Base-by-base conservation (phyloP, 2,797 vertebrate genomes). In the Microcaecilia unicolor region DNA sequence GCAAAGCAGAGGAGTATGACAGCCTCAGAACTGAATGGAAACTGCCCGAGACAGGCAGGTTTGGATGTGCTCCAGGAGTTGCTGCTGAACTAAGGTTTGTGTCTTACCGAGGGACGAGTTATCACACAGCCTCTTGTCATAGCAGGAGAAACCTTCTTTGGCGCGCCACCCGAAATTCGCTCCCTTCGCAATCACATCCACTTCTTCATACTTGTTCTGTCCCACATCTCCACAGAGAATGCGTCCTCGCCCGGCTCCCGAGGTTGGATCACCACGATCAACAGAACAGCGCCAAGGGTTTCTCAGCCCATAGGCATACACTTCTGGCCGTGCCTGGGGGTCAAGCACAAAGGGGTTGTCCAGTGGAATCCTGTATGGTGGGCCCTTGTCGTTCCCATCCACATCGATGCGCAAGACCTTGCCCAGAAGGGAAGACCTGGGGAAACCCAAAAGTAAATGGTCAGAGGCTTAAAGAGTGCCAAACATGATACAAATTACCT, bases 211-310 rank as follows among this genome's bases (percentile, higher is more conserved):
- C 57, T 86, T 86, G 56, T 88, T 90, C 67, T 90, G 87, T 10
- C 87, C 85, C 8, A 89, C 87, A 4, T 89, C 87, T 2, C 87
- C 87, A 5, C 87, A 89, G 37, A 89, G 59, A 75, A 89, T 71
- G 28, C 86, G 62, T 23, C 85, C 80, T 10, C 48, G 51, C 11
- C 83, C 87, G 9, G 9, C 22, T 3, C 63, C 67, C 2, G 81
- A 80, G 9, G 22, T 4, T 0, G 68, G 47, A 44, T 89, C 83
- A 2, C 87, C 87, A 0, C 86, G 78, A 70, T 90, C 86, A 19
- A 89, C 62, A 8, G 85, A 88, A 56, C 87, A 89, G 8, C 84
- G 78, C 87, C 87, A 89, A 87, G 88, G 89, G 64, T 89, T 90
- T 26, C 87, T 79, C 32, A 86, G 85, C 1, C 87, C 86, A 9